Base-by-base conservation (phyloP, 2,113 vertebrate species). In the Coptodon rendalli region DNA sequence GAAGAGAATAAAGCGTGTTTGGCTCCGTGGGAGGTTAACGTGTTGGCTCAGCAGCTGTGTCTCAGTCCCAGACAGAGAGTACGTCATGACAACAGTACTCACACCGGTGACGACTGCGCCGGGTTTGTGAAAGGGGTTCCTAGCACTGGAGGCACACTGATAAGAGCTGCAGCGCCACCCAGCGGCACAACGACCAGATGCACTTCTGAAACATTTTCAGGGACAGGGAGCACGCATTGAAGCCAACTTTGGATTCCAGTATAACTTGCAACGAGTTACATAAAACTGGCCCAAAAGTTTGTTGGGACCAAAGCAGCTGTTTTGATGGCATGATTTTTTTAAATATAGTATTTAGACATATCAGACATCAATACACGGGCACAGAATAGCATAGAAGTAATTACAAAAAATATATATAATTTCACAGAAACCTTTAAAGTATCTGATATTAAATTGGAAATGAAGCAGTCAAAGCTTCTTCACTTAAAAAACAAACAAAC, bases 41-140 rank as follows among this genome's bases (percentile, higher is more conserved):
- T 8, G 85, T 63, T 38, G 36, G 76, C 45, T 84, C 22, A 4
- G 31, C 40, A 29, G 86, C 81, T 38, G 83, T 2, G 82, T 31
- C 17, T 84, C 50, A 80, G 40, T 34, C 6, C 57, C 86, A 66
- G 63, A 81, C 43, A 17, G 76, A 31, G 24, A 31, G n/a, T 82
- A 89, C 89, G 87, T 91, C 89, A 91, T 45, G 78, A 27, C 56
- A 5, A 29, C 40, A 71, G 4, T 56, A 78, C 82, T 56, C 56
- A 79, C 82, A 13, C 6, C 50, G 11, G 57, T 80, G 87, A 85
- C 63, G 86, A 53, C 29, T 10, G 7, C 1, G 6, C 31, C 17
- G 68, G 24, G n/a, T 83, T 27, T 54, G 38, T 71, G 54, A 56
- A n/a, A 29, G 85, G 80, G 31, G 82, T 89, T 85, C 57, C 80